Conservation (phyloP, 2,797 vertebrate species). For the Margarornis squamiger region DNA sequence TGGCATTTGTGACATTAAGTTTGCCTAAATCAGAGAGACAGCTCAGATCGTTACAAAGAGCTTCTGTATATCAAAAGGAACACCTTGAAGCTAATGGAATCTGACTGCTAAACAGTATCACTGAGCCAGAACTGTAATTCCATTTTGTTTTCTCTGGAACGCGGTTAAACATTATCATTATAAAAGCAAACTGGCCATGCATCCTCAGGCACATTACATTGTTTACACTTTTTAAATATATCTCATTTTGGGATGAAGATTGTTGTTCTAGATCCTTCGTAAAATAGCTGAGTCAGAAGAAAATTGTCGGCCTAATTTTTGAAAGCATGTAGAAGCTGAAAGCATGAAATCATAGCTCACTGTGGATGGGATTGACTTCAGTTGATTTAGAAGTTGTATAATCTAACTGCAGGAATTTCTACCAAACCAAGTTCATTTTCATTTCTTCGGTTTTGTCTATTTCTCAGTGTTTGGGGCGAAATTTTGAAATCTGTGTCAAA, state of each 20-base stretch:
- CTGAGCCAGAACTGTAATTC: constrained; percentile 42
- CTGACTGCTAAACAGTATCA: constrained; percentile 41
- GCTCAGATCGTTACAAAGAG: constrained; percentile 23
- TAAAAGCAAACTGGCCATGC: constrained; percentile 53
- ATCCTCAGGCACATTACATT: constrained; percentile 56
- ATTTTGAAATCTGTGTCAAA: background rate
- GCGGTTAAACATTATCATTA: background rate
- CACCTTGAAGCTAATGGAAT: constrained; percentile 46
- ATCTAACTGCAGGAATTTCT: background rate
- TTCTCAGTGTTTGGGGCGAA: background rate
- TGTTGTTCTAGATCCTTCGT: constrained; percentile 15
- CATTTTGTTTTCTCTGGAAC: constrained; percentile 54
- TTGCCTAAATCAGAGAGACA: constrained; percentile 4
- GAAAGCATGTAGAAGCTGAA: constrained; percentile 25
- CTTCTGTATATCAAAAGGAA: constrained; percentile 29
- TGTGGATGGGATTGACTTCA: background rate
- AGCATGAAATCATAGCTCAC: background rate
- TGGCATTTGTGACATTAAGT: background rate
- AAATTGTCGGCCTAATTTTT: constrained; percentile 39
- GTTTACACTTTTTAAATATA: constrained; percentile 53
- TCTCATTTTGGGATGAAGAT: constrained; percentile 60
- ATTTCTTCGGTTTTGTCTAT: background rate
- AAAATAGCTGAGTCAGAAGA: constrained; percentile 50
- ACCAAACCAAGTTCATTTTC: background rate
- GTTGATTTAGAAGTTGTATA: background rate